Base-by-base conservation (phyloP, 2,797 vertebrate species). In the Harpagifer antarcticus region DNA sequence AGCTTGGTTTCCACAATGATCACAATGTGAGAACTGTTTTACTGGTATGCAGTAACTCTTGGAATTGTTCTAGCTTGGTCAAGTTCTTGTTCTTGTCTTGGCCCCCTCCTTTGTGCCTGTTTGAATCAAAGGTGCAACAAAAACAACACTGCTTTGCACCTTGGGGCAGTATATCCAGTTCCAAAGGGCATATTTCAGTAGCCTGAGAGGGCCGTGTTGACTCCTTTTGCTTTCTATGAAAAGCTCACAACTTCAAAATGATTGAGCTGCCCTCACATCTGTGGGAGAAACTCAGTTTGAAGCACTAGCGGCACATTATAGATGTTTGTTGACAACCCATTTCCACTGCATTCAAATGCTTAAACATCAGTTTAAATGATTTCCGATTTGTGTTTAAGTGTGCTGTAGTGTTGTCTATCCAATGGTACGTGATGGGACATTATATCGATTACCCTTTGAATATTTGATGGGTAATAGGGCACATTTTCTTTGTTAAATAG, bases 171-270 rank as follows among this genome's bases (percentile, higher is more conserved):
- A 72, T 74, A 62, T 74, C 49, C 66, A 69, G 57, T 74, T 85
- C 81, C 73, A 88, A 88, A 89, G 76, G 77, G 84, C 80, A 87
- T 85, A 84, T 80, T 87, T 86, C 69, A 86, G 74, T 74, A 74
- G 79, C 66, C 70, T 67, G 55, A 40, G 53, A 69, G 53, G 67
- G 69, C 15, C 20, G 71, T 20, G 77, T 63, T 70, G 70, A 37
- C 56, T 84, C 43, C 1, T 47, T 58, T 42, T 31, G 10, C 58
- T 50, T 43, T 37, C 50, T 54, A 63, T 72, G 72, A 81, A 79
- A 50, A 62, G 78, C 65, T 74, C 37, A 60, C 27, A 9, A 52
- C 66, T 74, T 64, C 3, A 62, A 54, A 74, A 70, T 70, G 27
- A 80, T 72, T 81, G 68, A 83, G 57, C 71, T 19, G 59, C 44